Conservation (phyloP, 2,113 vertebrate genomes). For the Gracilinanus agilis region DNA sequence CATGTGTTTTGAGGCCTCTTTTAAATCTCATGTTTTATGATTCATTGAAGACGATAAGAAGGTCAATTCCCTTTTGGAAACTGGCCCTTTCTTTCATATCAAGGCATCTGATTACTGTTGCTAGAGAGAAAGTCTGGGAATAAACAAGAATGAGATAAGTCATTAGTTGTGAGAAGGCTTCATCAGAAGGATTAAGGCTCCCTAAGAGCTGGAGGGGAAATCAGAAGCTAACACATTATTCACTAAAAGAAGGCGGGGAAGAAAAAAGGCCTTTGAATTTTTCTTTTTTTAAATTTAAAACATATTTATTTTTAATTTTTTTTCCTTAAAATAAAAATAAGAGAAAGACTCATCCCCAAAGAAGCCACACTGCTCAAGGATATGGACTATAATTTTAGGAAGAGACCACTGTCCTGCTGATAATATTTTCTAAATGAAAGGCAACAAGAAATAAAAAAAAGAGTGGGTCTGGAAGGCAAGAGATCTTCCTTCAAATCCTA, state of each 20-base stretch:
- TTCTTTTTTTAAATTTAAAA: no score
- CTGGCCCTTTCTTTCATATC: not conserved
- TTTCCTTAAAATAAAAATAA: not conserved
- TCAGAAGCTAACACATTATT: not conserved
- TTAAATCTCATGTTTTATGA: not conserved
- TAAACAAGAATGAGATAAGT: not conserved
- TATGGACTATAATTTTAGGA: not conserved
- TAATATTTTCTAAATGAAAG: not conserved
- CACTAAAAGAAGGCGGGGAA: not conserved
- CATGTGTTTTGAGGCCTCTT: not conserved
- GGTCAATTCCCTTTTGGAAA: not conserved
- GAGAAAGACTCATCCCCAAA: not conserved
- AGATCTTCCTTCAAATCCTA: no score
- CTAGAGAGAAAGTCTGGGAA: not conserved
- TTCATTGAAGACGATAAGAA: not conserved
- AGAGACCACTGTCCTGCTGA: not conserved
- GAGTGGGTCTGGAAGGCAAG: no score
- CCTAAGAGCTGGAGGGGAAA: not conserved
- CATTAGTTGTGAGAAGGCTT: not conserved
- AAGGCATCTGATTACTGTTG: not conserved
- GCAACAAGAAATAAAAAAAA: no score
- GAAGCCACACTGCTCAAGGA: not conserved
- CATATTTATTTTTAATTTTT: no score
- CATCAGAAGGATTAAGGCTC: not conserved
- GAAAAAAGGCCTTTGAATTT: not conserved